phyloP scores from a whole-genome alignment of 2,797 vertebrate species.

The Strix occidentalis region DNA sequence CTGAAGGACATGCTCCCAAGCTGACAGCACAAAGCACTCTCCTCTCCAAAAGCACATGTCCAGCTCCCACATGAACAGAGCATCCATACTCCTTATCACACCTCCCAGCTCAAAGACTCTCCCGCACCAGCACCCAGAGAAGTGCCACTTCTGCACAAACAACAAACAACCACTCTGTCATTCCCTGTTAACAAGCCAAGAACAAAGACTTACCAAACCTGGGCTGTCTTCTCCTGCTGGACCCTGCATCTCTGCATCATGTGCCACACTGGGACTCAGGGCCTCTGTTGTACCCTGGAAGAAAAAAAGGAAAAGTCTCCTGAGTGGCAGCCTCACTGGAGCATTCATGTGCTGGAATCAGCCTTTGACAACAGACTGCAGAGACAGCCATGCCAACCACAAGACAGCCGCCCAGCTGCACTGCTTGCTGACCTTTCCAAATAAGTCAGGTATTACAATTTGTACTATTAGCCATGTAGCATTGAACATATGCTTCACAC shows the following conservation, averaged over 20 bases:
- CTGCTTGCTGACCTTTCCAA: neutral
- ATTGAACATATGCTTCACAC: neutral
- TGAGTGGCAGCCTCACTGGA: neutral
- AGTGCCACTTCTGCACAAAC: neutral
- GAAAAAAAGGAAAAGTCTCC: neutral
- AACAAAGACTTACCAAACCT: neutral
- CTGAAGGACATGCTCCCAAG: neutral
- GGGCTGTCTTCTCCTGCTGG: neutral
- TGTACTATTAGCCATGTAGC: neutral
- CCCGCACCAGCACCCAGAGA: neutral
- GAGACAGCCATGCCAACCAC: neutral
- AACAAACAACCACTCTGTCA: neutral
- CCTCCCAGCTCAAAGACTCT: neutral
- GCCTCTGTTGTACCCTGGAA: neutral
- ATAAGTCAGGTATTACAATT: neutral
- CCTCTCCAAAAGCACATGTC: neutral
- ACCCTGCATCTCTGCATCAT: neutral
- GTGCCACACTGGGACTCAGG: neutral
- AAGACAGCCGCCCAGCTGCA: neutral
- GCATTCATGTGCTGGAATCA: neutral
- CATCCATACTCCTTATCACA: neutral
- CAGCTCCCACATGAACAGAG: accelerated
- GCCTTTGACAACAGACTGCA: neutral
- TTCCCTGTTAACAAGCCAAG: neutral
- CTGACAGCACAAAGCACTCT: neutral